Conservation (phyloP, 2,888 invertebrate species). For the Macaria liturata region DNA sequence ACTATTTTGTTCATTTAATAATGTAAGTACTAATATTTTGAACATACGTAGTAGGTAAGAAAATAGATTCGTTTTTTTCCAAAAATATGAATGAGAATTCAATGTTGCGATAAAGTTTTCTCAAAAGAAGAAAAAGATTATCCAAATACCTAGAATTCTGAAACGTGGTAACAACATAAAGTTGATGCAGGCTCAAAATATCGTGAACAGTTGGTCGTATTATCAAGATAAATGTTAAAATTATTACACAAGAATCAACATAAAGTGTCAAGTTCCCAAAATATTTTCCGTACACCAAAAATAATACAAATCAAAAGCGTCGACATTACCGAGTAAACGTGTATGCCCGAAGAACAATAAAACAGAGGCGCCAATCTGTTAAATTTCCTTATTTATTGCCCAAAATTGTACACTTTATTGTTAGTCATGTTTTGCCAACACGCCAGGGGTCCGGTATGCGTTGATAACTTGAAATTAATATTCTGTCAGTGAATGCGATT, state of each 20-base stretch:
- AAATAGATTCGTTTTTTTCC: no score
- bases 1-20: no score
- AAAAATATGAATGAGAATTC: no score
- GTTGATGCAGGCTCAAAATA: not conserved
- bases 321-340: conserved; percentile 27
- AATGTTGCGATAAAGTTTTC: no score
- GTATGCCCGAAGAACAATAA: conserved; percentile 52
- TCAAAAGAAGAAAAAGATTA: no score
- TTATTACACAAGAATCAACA: conserved; percentile 5
- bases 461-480: conserved; percentile 74
- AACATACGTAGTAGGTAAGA: no score
- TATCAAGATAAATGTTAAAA: conserved; percentile 13
- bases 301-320: conserved; percentile 12
- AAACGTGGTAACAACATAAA: not conserved
- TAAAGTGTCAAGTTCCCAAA: conserved; percentile 13
- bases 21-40: no score
- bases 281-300: conserved; percentile 9
- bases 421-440: conserved; percentile 63
- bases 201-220: not conserved
- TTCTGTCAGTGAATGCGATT: conserved; percentile 70
- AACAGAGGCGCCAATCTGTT: conserved; percentile 56
- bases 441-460: conserved; percentile 56
- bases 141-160: no score
- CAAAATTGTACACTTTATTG: conserved; percentile 65
- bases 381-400: conserved; percentile 60